Percentiles rank a stretch among this genome's conserved stretches.
Evolutionary conservation across 2,888 invertebrate genomes (phyloP).

Genomic region (Polyommatus icarus): DNA sequence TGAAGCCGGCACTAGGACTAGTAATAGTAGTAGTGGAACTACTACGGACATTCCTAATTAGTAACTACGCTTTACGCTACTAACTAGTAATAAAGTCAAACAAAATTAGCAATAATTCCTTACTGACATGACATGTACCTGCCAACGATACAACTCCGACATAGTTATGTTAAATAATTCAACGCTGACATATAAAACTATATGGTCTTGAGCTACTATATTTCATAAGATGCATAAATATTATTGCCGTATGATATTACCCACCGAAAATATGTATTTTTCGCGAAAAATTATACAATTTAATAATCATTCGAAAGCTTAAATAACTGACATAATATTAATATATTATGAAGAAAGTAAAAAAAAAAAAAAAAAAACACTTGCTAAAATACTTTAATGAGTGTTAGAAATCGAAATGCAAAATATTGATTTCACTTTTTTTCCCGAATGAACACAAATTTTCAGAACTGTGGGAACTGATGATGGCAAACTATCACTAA

Average conservation of each 20-base stretch:
- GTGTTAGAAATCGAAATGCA: no score
- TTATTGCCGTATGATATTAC: not conserved
- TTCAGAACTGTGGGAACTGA: no score
- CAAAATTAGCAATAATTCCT: not conserved
- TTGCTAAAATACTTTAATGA: no score
- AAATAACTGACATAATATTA: no score
- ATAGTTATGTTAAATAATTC: not conserved
- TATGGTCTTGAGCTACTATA: conserved; percentile 14
- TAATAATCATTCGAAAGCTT: no score
- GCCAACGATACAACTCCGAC: not conserved
- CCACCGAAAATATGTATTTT: not conserved
- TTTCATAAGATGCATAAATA: conserved; percentile 6
- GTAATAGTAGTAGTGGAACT: not conserved
- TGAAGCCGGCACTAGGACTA: no score
- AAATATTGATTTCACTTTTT: no score
- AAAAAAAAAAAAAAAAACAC: no score
- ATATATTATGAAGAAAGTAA: no score
- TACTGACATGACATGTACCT: conserved; percentile 1
- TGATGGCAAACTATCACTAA: no score
- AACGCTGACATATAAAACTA: conserved; percentile 15
- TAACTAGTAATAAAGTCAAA: not conserved
- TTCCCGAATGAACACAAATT: no score
- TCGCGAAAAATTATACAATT: not conserved
- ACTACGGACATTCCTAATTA: not conserved
- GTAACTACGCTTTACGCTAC: not conserved